Evolutionary conservation across 1,140 invertebrate genomes (phyloP).

Genomic region (Hestina assimilis): DNA sequence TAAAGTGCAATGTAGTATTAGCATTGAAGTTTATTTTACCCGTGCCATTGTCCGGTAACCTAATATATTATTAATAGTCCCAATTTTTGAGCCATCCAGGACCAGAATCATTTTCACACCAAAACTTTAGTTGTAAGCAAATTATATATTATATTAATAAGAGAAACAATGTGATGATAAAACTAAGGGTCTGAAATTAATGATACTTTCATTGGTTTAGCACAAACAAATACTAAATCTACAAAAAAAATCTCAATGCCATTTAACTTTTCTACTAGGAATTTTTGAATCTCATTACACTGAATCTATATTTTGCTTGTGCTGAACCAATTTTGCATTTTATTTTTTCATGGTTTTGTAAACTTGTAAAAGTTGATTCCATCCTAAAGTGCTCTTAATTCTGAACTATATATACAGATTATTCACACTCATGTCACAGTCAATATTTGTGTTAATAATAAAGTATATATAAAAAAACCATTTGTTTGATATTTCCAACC

Average conservation of each 20-base stretch:
- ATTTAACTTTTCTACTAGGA: constrained; percentile 1
- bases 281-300: constrained; percentile 26
- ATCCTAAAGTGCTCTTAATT: constrained; percentile 76
- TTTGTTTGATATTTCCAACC: constrained; percentile 29
- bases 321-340: constrained; percentile 54
- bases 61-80: neutral
- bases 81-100: constrained; percentile 21
- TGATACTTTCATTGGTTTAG: constrained; percentile 54
- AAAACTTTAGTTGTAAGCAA: constrained; percentile 31
- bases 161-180: constrained; percentile 68
- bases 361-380: constrained; percentile 69
- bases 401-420: constrained; percentile 61
- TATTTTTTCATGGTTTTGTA: constrained; percentile 52
- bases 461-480: constrained; percentile 52
- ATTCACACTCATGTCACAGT: constrained; percentile 62
- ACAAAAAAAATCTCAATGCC: neutral
- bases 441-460: constrained; percentile 72
- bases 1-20: constrained; percentile 54
- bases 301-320: constrained; percentile 32
- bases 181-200: constrained; percentile 63
- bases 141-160: constrained; percentile 26
- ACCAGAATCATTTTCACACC: constrained; percentile 19
- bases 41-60: constrained; percentile 58
- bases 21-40: constrained; percentile 42
- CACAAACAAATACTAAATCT: constrained; percentile 43